phyloP scores from a whole-genome alignment of 2,888 invertebrate species.

The Euspilapteryx auroguttella region DNA sequence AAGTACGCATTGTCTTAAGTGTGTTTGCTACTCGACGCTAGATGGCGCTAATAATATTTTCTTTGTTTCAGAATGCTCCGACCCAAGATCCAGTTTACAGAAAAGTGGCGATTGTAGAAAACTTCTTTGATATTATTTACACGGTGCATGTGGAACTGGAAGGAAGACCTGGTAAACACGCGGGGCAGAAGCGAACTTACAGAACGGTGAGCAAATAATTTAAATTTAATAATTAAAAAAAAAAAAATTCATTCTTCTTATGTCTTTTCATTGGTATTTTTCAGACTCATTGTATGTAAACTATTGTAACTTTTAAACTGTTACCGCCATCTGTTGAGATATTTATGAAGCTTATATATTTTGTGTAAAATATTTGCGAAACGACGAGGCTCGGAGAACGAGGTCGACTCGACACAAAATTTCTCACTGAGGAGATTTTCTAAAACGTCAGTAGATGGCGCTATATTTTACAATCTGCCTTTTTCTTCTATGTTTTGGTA shows the following conservation, averaged over 20 bases:
- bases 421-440: too few species aligned
- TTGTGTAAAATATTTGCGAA: too few species aligned
- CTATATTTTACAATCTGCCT: too few species aligned
- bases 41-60: too few species aligned
- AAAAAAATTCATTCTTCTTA: too few species aligned
- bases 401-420: too few species aligned
- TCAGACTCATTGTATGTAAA: too few species aligned
- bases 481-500: too few species aligned
- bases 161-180: constrained; percentile 90
- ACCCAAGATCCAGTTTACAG: constrained; percentile 78
- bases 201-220: constrained; percentile 74
- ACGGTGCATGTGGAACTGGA: constrained; percentile 93
- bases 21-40: too few species aligned
- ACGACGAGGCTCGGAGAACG: too few species aligned
- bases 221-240: not conserved
- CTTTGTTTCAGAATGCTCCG: constrained; percentile 67
- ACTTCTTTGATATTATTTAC: constrained; percentile 96
- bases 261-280: too few species aligned
- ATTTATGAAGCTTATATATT: not conserved
- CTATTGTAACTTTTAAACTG: not conserved
- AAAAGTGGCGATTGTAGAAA: constrained; percentile 95
- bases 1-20: not conserved
- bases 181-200: constrained; percentile 96
- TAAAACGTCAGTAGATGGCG: too few species aligned
- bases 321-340: not conserved